Conservation (phyloP, 2,797 vertebrate genomes). For the Sarcoramphus papa region DNA sequence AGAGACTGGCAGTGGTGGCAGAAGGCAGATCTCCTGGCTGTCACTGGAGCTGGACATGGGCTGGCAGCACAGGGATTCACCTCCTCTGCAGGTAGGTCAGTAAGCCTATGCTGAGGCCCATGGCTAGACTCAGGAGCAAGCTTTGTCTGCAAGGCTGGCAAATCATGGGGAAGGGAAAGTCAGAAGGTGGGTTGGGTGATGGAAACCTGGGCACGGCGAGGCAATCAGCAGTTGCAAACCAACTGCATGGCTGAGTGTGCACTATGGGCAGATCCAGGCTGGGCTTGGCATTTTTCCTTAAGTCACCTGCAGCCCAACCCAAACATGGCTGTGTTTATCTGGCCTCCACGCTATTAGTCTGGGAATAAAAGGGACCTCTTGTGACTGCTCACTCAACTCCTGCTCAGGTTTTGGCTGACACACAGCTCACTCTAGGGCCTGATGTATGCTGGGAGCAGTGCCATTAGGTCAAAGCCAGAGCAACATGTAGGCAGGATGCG, state of each 20-base stretch:
- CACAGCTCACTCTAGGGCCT: not conserved
- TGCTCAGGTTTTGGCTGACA: not conserved
- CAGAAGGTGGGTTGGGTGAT: not conserved
- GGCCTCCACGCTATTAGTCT: not conserved
- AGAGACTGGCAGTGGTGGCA: not conserved
- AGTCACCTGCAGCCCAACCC: not conserved
- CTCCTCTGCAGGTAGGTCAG: fast-evolving
- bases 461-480: not conserved
- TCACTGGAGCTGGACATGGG: not conserved
- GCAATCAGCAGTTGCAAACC: not conserved
- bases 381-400: fast-evolving
- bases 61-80: not conserved
- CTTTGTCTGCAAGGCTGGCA: not conserved
- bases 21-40: not conserved
- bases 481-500: fast-evolving
- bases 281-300: not conserved
- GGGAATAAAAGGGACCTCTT: not conserved
- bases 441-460: not conserved
- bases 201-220: not conserved
- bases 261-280: not conserved
- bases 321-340: not conserved
- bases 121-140: not conserved
- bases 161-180: not conserved
- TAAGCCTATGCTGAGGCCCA: not conserved
- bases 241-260: no score